phyloP scores from a whole-genome alignment of 2,113 vertebrate species.

The Stigmatopora nigra region DNA sequence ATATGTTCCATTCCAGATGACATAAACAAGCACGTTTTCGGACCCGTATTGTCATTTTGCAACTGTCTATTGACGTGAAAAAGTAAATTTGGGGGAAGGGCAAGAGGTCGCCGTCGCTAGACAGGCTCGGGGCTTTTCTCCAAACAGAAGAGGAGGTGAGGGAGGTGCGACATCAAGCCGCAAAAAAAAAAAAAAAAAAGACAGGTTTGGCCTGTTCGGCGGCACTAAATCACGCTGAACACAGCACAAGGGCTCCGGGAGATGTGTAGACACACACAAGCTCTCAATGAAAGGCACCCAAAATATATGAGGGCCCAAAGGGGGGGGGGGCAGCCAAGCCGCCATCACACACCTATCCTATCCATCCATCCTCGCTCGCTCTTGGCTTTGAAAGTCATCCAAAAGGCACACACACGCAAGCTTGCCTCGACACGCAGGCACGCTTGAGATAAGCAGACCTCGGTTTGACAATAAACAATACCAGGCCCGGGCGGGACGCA shows the following conservation, averaged over 20 bases:
- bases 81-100: background rate
- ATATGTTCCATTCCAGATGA: too few species aligned
- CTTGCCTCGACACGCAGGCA: background rate
- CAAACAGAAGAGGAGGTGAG: slow-evolving; percentile 25
- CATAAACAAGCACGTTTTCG: background rate
- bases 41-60: background rate
- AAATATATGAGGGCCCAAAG: slow-evolving; percentile 45
- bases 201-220: slow-evolving; percentile 41
- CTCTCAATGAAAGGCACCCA: slow-evolving; percentile 53
- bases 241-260: slow-evolving; percentile 16
- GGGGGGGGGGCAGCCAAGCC: slow-evolving; percentile 53
- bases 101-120: background rate
- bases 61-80: background rate
- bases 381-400: slow-evolving; percentile 18
- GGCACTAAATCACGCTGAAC: slow-evolving; percentile 45
- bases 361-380: slow-evolving; percentile 6
- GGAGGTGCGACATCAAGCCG: slow-evolving; percentile 12
- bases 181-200: too few species aligned
- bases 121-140: slow-evolving; percentile 13
- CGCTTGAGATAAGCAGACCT: slow-evolving; percentile 5
- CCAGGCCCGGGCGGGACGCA: background rate
- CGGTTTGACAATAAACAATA: background rate
- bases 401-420: slow-evolving; percentile 9
- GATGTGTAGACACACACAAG: slow-evolving; percentile 32
- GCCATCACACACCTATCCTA: background rate